Evolutionary conservation across 1,140 invertebrate species (phyloP).

Genomic region (Drosophila gunungcola): DNA sequence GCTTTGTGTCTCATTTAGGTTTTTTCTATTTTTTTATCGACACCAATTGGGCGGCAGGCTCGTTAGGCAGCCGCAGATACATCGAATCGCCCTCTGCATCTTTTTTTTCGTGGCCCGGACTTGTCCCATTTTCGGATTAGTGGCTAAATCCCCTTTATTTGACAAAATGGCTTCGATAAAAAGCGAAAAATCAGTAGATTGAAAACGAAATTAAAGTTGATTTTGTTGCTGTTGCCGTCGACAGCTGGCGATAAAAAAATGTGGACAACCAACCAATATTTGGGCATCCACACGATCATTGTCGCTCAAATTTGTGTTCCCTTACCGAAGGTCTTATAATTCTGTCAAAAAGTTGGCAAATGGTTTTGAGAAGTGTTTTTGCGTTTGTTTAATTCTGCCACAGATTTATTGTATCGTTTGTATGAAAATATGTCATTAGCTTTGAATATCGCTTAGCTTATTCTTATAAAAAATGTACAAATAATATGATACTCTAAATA

Average conservation of each 20-base stretch:
- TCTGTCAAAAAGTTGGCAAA: neutral
- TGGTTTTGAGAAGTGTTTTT: too few species aligned
- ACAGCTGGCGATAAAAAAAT: conserved; percentile 61
- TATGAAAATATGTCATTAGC: too few species aligned
- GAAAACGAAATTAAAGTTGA: conserved; percentile 74
- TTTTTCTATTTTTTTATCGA: conserved; percentile 38
- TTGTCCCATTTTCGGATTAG: conserved; percentile 74
- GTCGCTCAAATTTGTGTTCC: conserved; percentile 15
- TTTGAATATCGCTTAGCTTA: too few species aligned
- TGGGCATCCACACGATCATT: conserved; percentile 35
- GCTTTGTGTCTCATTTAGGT: conserved; percentile 39
- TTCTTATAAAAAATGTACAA: too few species aligned
- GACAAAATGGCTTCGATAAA: conserved; percentile 80
- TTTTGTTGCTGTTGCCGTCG: conserved; percentile 62
- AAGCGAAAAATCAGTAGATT: conserved; percentile 38
- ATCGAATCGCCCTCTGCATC: conserved; percentile 11
- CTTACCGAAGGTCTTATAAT: neutral
- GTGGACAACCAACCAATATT: conserved; percentile 19
- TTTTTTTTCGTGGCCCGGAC: conserved; percentile 22
- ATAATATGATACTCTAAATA: too few species aligned
- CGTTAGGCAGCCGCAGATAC: conserved; percentile 58
- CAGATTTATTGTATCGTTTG: too few species aligned
- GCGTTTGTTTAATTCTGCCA: too few species aligned
- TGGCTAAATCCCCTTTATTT: conserved; percentile 71
- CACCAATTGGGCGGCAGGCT: conserved; percentile 48